These are phyloP conservation scores for Palaemon carinicauda DNA, from an alignment of 1,140 invertebrate species.

Conservation along the genomic window DNA sequence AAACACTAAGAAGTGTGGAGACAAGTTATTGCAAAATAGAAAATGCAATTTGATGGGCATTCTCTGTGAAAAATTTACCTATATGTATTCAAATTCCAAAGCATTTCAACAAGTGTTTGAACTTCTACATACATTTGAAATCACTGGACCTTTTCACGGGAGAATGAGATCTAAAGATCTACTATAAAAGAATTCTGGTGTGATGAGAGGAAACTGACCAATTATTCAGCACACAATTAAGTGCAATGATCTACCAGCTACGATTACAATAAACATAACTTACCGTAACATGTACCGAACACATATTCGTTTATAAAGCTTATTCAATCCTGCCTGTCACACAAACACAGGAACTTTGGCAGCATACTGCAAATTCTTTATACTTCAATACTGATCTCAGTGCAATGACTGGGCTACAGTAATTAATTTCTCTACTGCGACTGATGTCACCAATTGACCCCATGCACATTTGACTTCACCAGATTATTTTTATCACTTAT, in stretches of 20 bases:
- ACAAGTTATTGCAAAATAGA: not conserved
- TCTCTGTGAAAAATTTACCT: not conserved
- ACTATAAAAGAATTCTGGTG: not conserved
- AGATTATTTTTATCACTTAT: not conserved
- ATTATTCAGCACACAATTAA: no score
- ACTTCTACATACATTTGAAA: not conserved
- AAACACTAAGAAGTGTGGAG: no score
- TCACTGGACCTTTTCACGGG: not conserved
- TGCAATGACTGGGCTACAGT: conserved; percentile 4
- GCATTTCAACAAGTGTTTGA: not conserved
- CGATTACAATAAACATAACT: conserved; percentile 42
- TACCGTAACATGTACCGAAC: conserved; percentile 41
- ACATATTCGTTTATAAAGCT: conserved; percentile 46
- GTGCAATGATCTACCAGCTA: conserved; percentile 18
- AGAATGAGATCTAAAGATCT: not conserved
- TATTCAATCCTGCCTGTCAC: conserved; percentile 27
- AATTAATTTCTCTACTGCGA: conserved; percentile 6
- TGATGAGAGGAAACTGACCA: not conserved
- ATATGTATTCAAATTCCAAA: not conserved
- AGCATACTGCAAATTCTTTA: conserved; percentile 35
- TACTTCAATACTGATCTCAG: not conserved
- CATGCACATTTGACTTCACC: no score
- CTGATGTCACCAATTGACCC: no score
- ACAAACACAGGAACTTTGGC: conserved; percentile 53
- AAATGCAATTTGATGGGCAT: not conserved